A percentile compares a stretch with the other conserved stretches of the same genome.
Evolutionary conservation across 2,888 invertebrate species (phyloP).

Genomic region (Aleiodes alternator): DNA sequence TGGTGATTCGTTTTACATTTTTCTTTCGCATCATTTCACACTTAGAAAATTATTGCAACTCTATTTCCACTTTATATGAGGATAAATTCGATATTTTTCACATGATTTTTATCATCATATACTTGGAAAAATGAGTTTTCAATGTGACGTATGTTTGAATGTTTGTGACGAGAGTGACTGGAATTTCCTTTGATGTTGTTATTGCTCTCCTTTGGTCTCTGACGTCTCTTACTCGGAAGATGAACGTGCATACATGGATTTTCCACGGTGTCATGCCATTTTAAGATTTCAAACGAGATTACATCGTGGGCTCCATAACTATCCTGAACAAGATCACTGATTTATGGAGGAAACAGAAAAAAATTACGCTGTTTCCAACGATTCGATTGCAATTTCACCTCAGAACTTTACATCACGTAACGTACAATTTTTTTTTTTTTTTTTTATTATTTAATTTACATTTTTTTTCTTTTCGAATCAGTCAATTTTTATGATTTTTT

Average conservation of each 20-base stretch:
- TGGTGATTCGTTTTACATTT: background rate
- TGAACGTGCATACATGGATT: background rate
- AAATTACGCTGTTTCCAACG: conserved; percentile 9
- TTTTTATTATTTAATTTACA: background rate
- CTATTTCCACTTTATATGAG: background rate
- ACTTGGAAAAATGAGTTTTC: conserved; percentile 21
- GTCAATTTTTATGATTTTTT: background rate
- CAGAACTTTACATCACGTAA: conserved; percentile 36
- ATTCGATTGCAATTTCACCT: conserved; percentile 14
- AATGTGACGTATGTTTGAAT: conserved; percentile 8
- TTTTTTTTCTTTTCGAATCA: no score
- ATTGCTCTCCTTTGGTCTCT: background rate
- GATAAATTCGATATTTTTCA: background rate
- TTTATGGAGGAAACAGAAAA: conserved; percentile 15
- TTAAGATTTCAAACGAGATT: conserved; percentile 11
- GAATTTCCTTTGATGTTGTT: conserved; percentile 22
- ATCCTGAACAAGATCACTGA: conserved; percentile 7
- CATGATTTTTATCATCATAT: conserved; percentile 4
- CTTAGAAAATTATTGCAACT: background rate
- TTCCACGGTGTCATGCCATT: conserved; percentile 18
- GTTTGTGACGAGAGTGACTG: conserved; percentile 40
- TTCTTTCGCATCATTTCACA: background rate
- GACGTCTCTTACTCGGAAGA: conserved; percentile 18
- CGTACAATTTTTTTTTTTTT: conserved; percentile 1
- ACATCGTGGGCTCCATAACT: background rate